Conservation (phyloP, 2,888 invertebrate species). For the Margaritifera margaritifera region DNA sequence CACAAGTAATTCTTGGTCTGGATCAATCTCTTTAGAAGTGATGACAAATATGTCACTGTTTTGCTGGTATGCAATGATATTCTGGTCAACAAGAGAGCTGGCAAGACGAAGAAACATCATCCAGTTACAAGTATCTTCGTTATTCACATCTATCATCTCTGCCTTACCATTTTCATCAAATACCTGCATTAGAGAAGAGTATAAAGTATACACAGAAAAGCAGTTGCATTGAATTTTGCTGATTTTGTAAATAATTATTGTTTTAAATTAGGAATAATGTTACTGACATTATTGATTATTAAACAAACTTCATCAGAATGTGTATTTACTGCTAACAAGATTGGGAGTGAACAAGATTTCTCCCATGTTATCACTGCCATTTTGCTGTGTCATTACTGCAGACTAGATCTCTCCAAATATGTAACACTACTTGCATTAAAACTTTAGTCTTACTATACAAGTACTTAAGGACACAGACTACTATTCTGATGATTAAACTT, state of each 20-base stretch:
- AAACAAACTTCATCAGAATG: too few species aligned
- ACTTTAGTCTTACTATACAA: too few species aligned
- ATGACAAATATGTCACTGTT: constrained; percentile 68
- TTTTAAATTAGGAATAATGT: not conserved
- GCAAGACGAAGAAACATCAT: constrained; percentile 85
- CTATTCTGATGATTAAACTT: too few species aligned
- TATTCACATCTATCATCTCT: constrained; percentile 39
- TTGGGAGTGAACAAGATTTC: too few species aligned
- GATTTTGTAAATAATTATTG: constrained; percentile 8
- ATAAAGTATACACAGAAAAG: not conserved
- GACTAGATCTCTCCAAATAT: too few species aligned
- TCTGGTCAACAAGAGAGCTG: constrained; percentile 79
- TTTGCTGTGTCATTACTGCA: too few species aligned
- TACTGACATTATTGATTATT: too few species aligned
- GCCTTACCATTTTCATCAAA: constrained; percentile 21
- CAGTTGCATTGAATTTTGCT: constrained; percentile 3
- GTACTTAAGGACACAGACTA: too few species aligned
- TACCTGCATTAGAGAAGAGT: constrained; percentile 28
- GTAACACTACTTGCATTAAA: too few species aligned
- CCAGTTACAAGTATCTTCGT: constrained; percentile 79
- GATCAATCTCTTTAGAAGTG: constrained; percentile 75
- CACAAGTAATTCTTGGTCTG: constrained; percentile 80
- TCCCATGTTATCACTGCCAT: too few species aligned
- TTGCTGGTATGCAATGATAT: constrained; percentile 79
- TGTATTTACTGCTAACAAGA: too few species aligned